Evolutionary conservation across 2,113 vertebrate genomes (phyloP).

Genomic region (Plotosus lineatus): DNA sequence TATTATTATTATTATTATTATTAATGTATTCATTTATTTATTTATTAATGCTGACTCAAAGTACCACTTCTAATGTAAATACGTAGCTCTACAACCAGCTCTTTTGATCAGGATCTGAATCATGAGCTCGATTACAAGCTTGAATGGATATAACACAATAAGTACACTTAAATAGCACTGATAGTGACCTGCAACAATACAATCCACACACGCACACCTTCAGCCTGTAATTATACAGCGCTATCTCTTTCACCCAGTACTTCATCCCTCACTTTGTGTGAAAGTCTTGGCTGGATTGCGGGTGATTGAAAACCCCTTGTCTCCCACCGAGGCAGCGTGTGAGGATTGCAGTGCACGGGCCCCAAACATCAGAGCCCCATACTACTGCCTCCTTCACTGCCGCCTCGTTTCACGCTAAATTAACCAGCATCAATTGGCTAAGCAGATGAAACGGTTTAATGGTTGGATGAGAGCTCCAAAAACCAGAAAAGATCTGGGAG

Average conservation of each 20-base stretch:
- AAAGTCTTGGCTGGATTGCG: slow-evolving; percentile 9
- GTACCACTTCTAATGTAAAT: not conserved
- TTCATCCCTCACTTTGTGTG: not conserved
- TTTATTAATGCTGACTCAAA: not conserved
- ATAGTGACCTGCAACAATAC: slow-evolving; percentile 3
- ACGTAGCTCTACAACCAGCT: not conserved
- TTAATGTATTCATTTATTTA: not conserved
- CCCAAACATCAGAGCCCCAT: slow-evolving; percentile 24
- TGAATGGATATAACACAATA: not conserved
- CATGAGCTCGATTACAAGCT: not conserved
- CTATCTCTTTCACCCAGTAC: slow-evolving; percentile 9
- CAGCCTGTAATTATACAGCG: slow-evolving; percentile 35
- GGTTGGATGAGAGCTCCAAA: slow-evolving; percentile 34
- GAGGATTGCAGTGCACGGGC: slow-evolving; percentile 37
- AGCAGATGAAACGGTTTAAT: slow-evolving; percentile 52
- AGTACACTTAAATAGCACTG: not conserved
- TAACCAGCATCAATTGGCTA: slow-evolving; percentile 53
- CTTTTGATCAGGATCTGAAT: not conserved
- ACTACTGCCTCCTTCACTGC: not conserved
- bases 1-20: too few species aligned
- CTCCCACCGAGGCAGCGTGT: slow-evolving; percentile 25
- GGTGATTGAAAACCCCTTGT: not conserved
- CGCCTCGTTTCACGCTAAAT: slow-evolving; percentile 49
- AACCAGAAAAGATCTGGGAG: slow-evolving; percentile 14
- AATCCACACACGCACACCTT: not conserved